phyloP scores from a whole-genome alignment of 2,113 vertebrate genomes.

The zebrafish (Danio rerio) region GRCz12tu NC_133178.1:40211001-40211500 shows the following conservation, averaged over 20 bases:
- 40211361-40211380: conserved; percentile 47
- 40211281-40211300: not conserved
- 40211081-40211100: conserved; percentile 63
- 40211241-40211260: not conserved
- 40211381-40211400: conserved; percentile 41
- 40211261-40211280: conserved; percentile 21
- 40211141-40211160: not conserved
- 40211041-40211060: conserved; percentile 53
- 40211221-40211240: conserved; percentile 13
- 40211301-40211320: conserved; percentile 8
- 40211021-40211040: conserved; percentile 61
- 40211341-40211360: conserved; percentile 30
- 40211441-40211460: conserved; percentile 47
- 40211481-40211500: conserved; percentile 55
- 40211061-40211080: conserved; percentile 63
- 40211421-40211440: conserved; percentile 52
- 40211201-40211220: conserved; percentile 36
- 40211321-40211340: conserved; percentile 38
- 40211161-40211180: not conserved
- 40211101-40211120: conserved; percentile 42
- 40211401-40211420: conserved; percentile 21
- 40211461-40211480: conserved; percentile 60
- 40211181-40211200: conserved; percentile 18
- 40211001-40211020: conserved; percentile 63
- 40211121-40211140: conserved; percentile 25